Conservation (phyloP, 2,113 vertebrate species). For the Peromyscus leucopus region DNA sequence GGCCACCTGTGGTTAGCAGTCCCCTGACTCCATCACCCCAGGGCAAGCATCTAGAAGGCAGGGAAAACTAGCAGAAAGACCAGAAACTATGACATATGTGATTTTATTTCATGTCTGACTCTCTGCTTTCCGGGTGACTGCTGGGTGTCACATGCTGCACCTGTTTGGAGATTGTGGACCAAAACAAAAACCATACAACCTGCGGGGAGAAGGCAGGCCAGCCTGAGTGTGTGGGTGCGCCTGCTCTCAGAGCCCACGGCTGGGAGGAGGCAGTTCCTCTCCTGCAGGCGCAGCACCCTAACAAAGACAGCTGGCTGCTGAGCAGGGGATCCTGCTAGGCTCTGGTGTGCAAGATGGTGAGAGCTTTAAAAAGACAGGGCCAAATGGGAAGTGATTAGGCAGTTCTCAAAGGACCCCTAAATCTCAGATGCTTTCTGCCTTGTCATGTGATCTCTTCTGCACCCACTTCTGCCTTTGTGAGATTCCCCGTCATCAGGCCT, state of each 20-base stretch:
- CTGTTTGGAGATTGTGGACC: not conserved
- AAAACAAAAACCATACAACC: not conserved
- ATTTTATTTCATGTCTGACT: not conserved
- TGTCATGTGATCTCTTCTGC: not conserved
- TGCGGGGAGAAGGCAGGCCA: not conserved
- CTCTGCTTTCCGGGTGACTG: not conserved
- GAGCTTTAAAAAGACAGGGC: not conserved
- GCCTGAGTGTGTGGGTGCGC: accelerated
- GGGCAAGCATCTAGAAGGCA: not conserved
- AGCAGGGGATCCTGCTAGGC: not conserved
- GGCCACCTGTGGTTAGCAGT: not conserved
- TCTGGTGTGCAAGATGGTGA: not conserved
- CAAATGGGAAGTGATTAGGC: not conserved
- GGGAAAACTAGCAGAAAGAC: not conserved
- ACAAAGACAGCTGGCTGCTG: not conserved
- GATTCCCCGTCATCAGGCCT: not conserved
- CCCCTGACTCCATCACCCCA: not conserved
- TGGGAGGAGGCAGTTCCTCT: no score
- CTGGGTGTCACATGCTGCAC: not conserved
- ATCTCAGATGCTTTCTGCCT: not conserved
- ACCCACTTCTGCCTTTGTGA: not conserved
- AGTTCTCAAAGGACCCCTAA: not conserved
- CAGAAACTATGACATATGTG: not conserved
- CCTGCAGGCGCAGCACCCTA: not conserved
- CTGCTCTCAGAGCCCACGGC: not conserved